These are phyloP conservation scores for Cataglyphis livida DNA, from an alignment of 2,888 invertebrate genomes.

Conservation along the genomic window DNA sequence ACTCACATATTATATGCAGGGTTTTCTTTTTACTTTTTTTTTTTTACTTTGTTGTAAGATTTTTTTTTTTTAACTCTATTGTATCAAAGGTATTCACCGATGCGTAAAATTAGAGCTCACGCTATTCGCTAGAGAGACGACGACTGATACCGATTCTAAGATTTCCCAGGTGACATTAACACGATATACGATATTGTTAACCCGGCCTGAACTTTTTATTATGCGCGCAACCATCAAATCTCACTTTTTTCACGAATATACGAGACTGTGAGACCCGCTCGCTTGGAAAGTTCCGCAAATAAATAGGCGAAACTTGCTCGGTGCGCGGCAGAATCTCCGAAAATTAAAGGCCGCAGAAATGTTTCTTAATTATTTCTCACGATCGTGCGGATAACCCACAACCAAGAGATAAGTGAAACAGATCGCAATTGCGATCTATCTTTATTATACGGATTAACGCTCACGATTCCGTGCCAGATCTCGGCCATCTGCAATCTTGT, in stretches of 20 bases:
- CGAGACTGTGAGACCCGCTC: not conserved
- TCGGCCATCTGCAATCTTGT: constrained; percentile 15
- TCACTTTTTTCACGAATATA: constrained; percentile 46
- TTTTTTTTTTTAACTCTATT: constrained; percentile 2
- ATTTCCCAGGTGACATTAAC: constrained; percentile 70
- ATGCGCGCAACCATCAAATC: constrained; percentile 47
- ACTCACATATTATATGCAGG: not conserved
- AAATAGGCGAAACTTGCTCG: constrained; percentile 51
- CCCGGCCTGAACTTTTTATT: constrained; percentile 58
- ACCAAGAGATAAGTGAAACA: constrained; percentile 45
- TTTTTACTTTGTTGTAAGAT: not conserved
- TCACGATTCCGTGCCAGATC: constrained; percentile 44
- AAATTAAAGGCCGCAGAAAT: constrained; percentile 49
- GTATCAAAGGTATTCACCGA: constrained; percentile 49
- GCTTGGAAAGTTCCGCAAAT: constrained; percentile 44
- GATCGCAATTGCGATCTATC: constrained; percentile 36
- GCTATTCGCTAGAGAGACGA: constrained; percentile 52
- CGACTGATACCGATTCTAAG: constrained; percentile 62
- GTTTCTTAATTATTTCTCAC: constrained; percentile 53
- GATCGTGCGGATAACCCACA: constrained; percentile 15
- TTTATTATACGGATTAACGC: constrained; percentile 47
- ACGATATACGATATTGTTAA: constrained; percentile 50
- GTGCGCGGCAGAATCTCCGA: constrained; percentile 54
- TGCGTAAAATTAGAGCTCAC: constrained; percentile 71
- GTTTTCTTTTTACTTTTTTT: not conserved